Conservation (phyloP, 2,113 vertebrate genomes). For the Alectura lathami region DNA sequence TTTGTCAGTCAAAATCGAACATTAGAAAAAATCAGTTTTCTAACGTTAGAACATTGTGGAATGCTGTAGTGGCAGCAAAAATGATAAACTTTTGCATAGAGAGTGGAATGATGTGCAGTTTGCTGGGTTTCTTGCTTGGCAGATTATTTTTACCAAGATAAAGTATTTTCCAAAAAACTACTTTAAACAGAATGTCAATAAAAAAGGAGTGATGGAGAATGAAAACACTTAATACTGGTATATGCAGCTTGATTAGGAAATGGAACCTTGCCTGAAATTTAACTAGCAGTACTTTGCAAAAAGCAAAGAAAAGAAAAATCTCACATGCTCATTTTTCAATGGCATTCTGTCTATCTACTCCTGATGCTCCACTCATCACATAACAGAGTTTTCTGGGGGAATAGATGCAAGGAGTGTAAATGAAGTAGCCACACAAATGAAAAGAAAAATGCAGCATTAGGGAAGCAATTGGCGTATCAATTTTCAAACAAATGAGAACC, state of each 20-base stretch:
- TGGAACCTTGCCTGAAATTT: neutral
- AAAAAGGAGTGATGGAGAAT: conserved; percentile 1
- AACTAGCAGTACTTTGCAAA: neutral
- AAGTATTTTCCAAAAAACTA: conserved; percentile 47
- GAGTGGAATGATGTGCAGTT: conserved; percentile 30
- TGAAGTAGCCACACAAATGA: neutral
- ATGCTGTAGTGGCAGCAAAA: conserved; percentile 54
- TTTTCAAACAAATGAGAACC: neutral
- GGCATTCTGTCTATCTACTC: neutral
- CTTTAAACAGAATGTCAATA: conserved; percentile 29
- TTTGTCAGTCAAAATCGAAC: conserved; percentile 68
- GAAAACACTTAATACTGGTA: neutral
- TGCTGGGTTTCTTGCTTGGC: conserved; percentile 60
- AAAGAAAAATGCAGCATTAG: neutral
- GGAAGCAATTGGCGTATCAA: neutral
- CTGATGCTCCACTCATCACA: neutral
- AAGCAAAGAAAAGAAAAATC: neutral
- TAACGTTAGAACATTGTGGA: conserved; percentile 26
- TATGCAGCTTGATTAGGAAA: conserved; percentile 25
- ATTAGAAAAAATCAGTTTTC: conserved; percentile 66
- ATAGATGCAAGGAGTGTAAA: neutral
- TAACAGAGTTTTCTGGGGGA: neutral
- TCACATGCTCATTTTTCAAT: neutral
- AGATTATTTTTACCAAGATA: conserved; percentile 71
- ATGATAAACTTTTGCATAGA: conserved; percentile 34